phyloP scores from a whole-genome alignment of 2,113 vertebrate genomes.

The Ariopsis seemanni region DNA sequence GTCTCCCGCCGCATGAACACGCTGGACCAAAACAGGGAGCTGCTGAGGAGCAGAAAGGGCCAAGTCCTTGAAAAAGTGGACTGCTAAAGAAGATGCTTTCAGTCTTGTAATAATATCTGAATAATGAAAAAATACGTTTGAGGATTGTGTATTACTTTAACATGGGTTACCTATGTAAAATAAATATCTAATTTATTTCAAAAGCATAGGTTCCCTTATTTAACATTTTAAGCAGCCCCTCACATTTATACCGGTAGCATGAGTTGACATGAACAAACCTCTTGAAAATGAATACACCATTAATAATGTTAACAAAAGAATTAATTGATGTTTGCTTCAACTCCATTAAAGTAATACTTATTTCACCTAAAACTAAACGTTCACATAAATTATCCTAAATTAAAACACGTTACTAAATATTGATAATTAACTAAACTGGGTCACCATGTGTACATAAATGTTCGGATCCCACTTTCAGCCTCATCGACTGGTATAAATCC shows the following conservation, averaged over 20 bases:
- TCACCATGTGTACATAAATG: background rate
- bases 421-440: background rate
- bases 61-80: slow-evolving; percentile 30
- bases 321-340: background rate
- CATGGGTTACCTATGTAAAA: background rate
- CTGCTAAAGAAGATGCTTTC: slow-evolving; percentile 1
- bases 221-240: background rate
- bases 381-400: background rate
- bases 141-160: background rate
- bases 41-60: slow-evolving; percentile 16
- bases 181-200: background rate
- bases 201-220: background rate
- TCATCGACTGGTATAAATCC: background rate
- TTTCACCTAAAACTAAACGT: background rate
- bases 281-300: background rate
- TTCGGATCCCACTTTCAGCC: background rate
- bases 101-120: background rate
- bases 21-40: slow-evolving; percentile 6
- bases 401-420: background rate
- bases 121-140: background rate
- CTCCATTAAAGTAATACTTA: background rate
- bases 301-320: background rate
- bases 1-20: slow-evolving; percentile 43
- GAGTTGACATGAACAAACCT: too few relatives aligned
- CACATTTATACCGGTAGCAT: background rate